Evolutionary conservation across 2,888 invertebrate species (phyloP), one percentile per base, ranked within the genome.

Genomic region (Caenorhabditis japonica): DNA sequence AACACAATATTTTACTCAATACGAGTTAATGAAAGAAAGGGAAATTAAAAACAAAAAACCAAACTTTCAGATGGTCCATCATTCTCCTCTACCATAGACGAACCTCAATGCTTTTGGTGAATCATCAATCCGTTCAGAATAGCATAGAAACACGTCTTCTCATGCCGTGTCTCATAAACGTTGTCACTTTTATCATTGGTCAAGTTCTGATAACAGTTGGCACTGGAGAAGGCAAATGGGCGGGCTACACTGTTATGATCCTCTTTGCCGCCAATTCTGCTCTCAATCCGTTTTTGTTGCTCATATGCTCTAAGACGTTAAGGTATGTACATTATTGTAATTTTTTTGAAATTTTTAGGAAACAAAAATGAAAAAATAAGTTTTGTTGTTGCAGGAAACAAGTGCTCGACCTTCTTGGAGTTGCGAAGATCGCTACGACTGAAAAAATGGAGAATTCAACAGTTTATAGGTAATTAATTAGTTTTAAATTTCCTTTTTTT

Each of bases 151-250:
- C 64, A 49, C 25, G 66, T 47, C 62, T 85, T 30, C 75, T 85
- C 33, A 76, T 85, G 56, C 85, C 85, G 12, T 85, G 85, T 61
- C 76, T 85, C 44, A 83, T 83, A 74, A 85, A 85, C 66, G 72
- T 84, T 7, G 64, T 83, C 39, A 81, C 83, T 15, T 85, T 85
- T 69, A 81, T 85, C 19, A 73, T 85, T 23, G 85, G 85, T 8
- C 85, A 85, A 56, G 66, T 85, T 33, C 75, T 85, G 17, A 85
- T 85, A 25, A 85, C 85, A 15, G 79, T 84, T n/a, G 85, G 85
- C 21, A 85, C 85, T 0, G 85, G 85, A 15, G 84, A 84, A 56
- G 85, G 85, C 33, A 84, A 83, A 69, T 85, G 85, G 85, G 85
- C 85, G n/a, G 84, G 84, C 10, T 85, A 83, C 72, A 80, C 77